These are phyloP conservation scores for western clawed frog (Xenopus tropicalis) DNA, from an alignment of 2,113 vertebrate species.

Conservation along the genomic window DNA sequence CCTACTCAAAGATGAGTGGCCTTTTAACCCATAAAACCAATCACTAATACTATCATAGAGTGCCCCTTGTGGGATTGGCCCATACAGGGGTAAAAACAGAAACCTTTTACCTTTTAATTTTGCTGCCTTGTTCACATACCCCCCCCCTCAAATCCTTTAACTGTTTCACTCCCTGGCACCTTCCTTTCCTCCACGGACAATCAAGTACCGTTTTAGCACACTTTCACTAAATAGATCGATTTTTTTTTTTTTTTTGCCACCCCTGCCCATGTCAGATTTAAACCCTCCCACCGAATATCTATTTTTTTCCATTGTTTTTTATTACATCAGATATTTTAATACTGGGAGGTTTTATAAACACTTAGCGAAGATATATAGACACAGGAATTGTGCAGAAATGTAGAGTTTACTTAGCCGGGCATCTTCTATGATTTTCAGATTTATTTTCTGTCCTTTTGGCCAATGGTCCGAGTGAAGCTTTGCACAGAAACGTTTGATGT, in stretches of 20 bases:
- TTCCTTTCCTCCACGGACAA: not conserved
- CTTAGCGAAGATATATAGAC: not conserved
- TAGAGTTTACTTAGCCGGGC: too few relatives aligned
- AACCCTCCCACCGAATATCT: too few relatives aligned
- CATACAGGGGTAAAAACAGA: too few relatives aligned
- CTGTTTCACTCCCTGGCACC: not conserved
- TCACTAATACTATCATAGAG: too few relatives aligned
- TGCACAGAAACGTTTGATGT: not conserved
- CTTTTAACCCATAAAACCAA: too few relatives aligned
- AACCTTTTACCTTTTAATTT: not conserved
- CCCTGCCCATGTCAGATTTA: too few relatives aligned
- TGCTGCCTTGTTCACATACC: not conserved
- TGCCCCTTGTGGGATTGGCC: too few relatives aligned
- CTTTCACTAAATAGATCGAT: not conserved
- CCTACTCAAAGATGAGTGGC: too few relatives aligned
- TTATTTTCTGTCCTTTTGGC: too few relatives aligned
- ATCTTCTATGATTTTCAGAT: too few relatives aligned
- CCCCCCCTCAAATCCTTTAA: too few relatives aligned
- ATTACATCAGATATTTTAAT: not conserved
- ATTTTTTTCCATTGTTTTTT: too few relatives aligned
- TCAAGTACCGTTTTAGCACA: not conserved
- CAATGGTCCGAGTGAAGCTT: not conserved
- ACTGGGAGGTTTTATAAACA: not conserved
- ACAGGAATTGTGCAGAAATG: not conserved
- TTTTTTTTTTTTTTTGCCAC: not conserved